Base-by-base conservation (phyloP, 2,797 vertebrate genomes). In the Saxicola maurus region DNA sequence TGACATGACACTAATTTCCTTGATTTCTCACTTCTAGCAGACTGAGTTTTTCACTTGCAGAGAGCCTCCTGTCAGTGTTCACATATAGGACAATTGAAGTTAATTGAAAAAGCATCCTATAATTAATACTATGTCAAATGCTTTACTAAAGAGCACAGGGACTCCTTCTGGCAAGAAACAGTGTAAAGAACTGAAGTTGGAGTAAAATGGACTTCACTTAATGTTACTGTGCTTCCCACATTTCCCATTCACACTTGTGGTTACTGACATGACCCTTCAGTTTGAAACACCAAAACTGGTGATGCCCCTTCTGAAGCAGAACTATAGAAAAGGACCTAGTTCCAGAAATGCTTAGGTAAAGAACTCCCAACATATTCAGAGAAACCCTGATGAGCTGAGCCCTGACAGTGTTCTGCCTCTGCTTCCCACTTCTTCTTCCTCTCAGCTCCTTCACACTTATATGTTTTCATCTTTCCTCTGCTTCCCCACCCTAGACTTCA, bases 221-320 rank as follows among this genome's bases (percentile, higher is more conserved):
- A 61, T 65, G 23, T n/a, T 82, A 16, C 20, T 37, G 9, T 80
- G 12, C 35, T 66, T 79, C 8, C 30, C 13, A 4, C 20, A n/a
- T 76, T 79, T 53, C 15, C 28, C 33, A 14, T 21, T 76, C 27
- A 51, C 35, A 53, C 42, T 57, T 80, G 21, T 38, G 17, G 17
- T 76, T 82, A 33, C 25, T 52, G 52, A 38, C 17, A 19, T 61
- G 27, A 46, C 21, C 30, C 21, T 79, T 86, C 33, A 30, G 14
- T 82, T 25, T 71, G 46, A 55, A 43, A 86, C 23, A 75, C 35
- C 59, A 59, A 72, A 94, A 67, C 13, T 59, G 33, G 18, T 40
- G 9, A 46, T 78, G 30, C 23, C n/a, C 57, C 16, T 51, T 73
- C 24, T 80, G 37, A 78, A 75, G 64, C 24, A 86, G 53, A 25